phyloP scores from a whole-genome alignment of 1,140 invertebrate species.

The Bombus impatiens region DNA sequence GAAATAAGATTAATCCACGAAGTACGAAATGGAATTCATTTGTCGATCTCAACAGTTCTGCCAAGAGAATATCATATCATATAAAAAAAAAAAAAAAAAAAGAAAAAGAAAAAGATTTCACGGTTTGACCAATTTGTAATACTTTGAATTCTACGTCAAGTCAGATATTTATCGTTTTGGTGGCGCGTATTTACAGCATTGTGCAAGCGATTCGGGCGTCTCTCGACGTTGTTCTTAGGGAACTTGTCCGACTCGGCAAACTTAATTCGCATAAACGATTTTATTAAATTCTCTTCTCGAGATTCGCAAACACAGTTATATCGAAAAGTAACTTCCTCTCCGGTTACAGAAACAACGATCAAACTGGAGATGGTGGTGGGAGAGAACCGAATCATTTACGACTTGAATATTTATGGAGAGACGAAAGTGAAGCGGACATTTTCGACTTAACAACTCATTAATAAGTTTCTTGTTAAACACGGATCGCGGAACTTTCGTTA shows the following conservation, averaged over 20 bases:
- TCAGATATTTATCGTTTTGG: slow-evolving; percentile 36
- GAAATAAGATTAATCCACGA: too few relatives aligned
- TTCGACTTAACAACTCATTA: slow-evolving; percentile 69
- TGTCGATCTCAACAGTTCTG: not conserved
- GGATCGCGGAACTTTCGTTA: slow-evolving; percentile 20
- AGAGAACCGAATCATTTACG: slow-evolving; percentile 61
- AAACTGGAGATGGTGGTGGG: not conserved
- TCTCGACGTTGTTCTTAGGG: slow-evolving; percentile 46
- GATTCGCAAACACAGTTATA: slow-evolving; percentile 70
- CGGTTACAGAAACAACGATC: slow-evolving; percentile 59
- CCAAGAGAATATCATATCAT: not conserved
- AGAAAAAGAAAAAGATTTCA: too few relatives aligned
- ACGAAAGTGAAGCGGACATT: slow-evolving; percentile 59
- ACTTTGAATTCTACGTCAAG: not conserved
- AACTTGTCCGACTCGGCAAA: slow-evolving; percentile 55
- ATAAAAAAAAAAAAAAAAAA: not conserved
- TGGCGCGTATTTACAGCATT: slow-evolving; percentile 26
- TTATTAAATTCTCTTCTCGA: slow-evolving; percentile 62
- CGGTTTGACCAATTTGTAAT: not conserved
- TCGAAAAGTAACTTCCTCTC: slow-evolving; percentile 58
- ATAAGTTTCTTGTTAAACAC: slow-evolving; percentile 58
- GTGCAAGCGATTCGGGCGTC: not conserved
- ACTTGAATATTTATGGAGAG: slow-evolving; percentile 71
- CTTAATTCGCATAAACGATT: slow-evolving; percentile 68
- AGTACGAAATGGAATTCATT: too few relatives aligned